Evolutionary conservation across 2,113 vertebrate genomes (phyloP).

Genomic region (Rhodinocichla rosea): DNA sequence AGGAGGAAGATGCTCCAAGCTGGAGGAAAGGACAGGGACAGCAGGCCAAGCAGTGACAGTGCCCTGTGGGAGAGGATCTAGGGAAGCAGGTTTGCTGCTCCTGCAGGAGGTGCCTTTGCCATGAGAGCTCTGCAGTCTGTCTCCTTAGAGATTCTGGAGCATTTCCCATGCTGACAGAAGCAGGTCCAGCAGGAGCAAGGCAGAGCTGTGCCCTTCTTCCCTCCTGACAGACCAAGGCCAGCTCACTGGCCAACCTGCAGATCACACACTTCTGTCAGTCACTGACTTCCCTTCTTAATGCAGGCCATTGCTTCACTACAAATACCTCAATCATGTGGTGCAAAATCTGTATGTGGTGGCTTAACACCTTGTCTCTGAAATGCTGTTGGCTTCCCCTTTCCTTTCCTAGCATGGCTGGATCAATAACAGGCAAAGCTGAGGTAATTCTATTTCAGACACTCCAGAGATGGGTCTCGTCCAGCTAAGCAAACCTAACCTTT

Average conservation of each 20-base stretch:
- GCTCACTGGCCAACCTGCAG: not conserved
- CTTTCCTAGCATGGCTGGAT: not conserved
- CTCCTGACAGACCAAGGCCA: too few species aligned
- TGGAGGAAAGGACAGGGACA: not conserved
- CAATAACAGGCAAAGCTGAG: not conserved
- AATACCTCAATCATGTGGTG: not conserved
- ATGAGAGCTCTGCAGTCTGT: not conserved
- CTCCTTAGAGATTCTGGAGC: not conserved
- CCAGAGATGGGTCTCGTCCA: not conserved
- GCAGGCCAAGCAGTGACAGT: not conserved
- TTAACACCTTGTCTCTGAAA: not conserved
- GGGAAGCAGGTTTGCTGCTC: too few species aligned
- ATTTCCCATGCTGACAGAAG: not conserved
- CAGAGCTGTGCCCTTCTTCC: not conserved
- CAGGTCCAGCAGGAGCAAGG: not conserved
- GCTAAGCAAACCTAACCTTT: constrained; percentile 16
- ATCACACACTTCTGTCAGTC: not conserved
- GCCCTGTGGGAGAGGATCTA: not conserved
- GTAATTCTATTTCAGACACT: not conserved
- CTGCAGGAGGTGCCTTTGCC: not conserved
- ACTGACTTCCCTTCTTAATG: not conserved
- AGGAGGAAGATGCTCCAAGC: not conserved
- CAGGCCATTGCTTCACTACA: not conserved
- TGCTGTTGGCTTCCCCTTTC: not conserved
- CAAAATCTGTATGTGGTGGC: not conserved